Base-by-base conservation (phyloP, 2,797 vertebrate genomes). In the Meda fulgida region DNA sequence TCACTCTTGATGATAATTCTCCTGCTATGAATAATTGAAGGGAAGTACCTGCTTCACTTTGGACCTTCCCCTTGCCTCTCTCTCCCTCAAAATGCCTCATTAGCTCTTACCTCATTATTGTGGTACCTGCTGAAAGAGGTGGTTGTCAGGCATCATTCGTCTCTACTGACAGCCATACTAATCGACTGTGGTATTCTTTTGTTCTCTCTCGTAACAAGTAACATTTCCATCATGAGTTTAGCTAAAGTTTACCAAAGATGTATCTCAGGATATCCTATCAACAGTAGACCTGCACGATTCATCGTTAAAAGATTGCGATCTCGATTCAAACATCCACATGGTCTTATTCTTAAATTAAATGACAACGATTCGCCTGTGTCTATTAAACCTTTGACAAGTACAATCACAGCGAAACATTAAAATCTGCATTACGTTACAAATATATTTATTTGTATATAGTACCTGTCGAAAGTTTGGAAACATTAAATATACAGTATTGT, bases 11-110 rank as follows among this genome's bases (percentile, higher is more conserved):
- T 95, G 93, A 94, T 96, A 95, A 95, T 95, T 94, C 93, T 92
- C 91, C 87, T 88, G 90, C 85, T 90, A 95, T 96, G 93, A 96
- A 96, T 96, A 94, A 95, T 96, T 94, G 93, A 96, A 94, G 89
- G 87, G 60, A 88, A 82, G 91, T 87, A 92, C 92, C 90, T 91
- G 89, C 91, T 88, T 92, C 90, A 80, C 85, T 92, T 92, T 92
- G 89, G 90, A 91, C 89, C 91, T 87, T 60, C 84, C 63, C 82
- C 78, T 79, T 60, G 77, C 58, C 19, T 78, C 84, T 85, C 48
- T 36, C 67, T 60, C 26, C 63, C 88, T 88, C 84, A 89, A 87
- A 84, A 86, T 18, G 67, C 88, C 93, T 95, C 92, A 93, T 95
- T 95, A 94, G 90, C 88, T 79, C 88, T 55, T 78, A 82, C 88